Evolutionary conservation across 64 coral and sea anemone genomes (phyloP), one percentile per base, ranked within the genome.

Genomic region (Pachyseris speciosa): DNA sequence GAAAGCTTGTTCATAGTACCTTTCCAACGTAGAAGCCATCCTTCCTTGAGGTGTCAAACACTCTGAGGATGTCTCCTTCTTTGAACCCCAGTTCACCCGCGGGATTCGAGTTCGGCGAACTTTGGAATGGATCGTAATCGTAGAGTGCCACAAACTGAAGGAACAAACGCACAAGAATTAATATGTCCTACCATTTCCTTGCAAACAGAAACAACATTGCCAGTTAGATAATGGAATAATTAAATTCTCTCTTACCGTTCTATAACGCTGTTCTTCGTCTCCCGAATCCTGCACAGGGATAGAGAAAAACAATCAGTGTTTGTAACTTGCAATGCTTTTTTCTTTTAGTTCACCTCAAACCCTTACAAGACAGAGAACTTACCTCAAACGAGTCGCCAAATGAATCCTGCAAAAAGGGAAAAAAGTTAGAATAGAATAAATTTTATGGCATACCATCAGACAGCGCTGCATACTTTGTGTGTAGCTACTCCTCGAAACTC

Each of bases 121-220:
- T 98, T 73, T 95, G 90, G 37, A 90, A 83, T 25, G 96, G 96
- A 48, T 98, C 93, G 68, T 98, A 98, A 63, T 94, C 93, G 55
- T 92, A 98, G 9, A 98, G 74, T 13, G 96, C 96, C 4, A 98
- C 93, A 71, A 84, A 92, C 47, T 60, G 60, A 59, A 32, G 26
- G 20, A 11, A 37, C 53, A 74, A 72, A 38, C 40, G 0, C 42
- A 31, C 26, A 24, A 63, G 22, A 20, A 42, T 4, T 8, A n/a
- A n/a, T n/a, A 39, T 22, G 55, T 7, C 19, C 25, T 2, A 27
- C 7, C 9, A 33, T 29, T 37, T 19, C 32, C 63, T 33, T 70
- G 26, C 15, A 80, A 28, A 26, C 42, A 11, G 17, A 22, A 31
- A 47, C 7, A 22, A 37, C 37, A 90, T 17, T 17, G 52, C 11